Base-by-base conservation (phyloP, 1,140 invertebrate genomes). In the Acyrthosiphon pisum region DNA sequence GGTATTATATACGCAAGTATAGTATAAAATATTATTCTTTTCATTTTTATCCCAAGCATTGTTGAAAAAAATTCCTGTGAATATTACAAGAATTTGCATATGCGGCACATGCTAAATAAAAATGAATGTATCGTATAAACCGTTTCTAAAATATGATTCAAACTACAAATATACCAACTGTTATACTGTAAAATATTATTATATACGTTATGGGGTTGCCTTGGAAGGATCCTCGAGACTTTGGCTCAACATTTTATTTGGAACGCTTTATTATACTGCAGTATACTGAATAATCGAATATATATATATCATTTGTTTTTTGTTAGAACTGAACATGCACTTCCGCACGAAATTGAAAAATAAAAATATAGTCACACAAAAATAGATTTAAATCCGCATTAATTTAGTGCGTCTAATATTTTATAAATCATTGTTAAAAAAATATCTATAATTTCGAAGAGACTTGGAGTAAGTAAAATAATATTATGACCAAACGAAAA, bases 221-320 rank as follows among this genome's bases (percentile, higher is more conserved):
- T 76, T 76, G 14, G n/a, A 76, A 76, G 30, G 60, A 76, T 76
- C 11, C 60, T 76, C 60, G 60, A 76, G 60, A 76, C 60, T n/a
- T 60, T 76, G 60, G 60, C 60, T 76, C 60, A 76, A 76, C 18
- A 76, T 76, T 76, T n/a, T 76, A n/a, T 76, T 6, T n/a, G 14
- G n/a, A 76, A 76, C 14, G 60, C 1, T 76, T 76, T 76, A 76
- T 76, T 76, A 76, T 35, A 76, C 30, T 76, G n/a, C n/a, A 76
- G n/a, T 76, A n/a, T n/a, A 76, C 60, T 76, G 60, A 76, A 76
- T 76, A 76, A 76, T 76, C 30, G n/a, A n/a, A 76, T 76, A 76
- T 76, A 76, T 53, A 53, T 76, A 76, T 76, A 76, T 68, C 30
- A 76, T 76, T n/a, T 76, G n/a, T 76, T n/a, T 76, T 76, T n/a